Evolutionary conservation across 2,888 invertebrate genomes (phyloP).

Genomic region (Synanthedon vespiformis): DNA sequence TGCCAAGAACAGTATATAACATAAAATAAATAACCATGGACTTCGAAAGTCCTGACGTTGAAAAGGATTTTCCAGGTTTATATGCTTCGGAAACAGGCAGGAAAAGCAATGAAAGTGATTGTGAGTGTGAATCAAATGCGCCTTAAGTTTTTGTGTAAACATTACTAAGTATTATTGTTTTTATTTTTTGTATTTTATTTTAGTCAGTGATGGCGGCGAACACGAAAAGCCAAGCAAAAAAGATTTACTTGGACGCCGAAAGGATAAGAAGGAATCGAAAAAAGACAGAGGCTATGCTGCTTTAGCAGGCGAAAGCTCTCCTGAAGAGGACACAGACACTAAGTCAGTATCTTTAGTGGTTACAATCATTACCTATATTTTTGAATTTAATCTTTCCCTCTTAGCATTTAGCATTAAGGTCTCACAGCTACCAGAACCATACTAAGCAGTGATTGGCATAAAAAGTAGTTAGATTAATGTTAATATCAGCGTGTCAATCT

Average conservation of each 20-base stretch:
- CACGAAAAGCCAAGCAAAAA: slow-evolving; percentile 85
- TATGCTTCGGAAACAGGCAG: slow-evolving; percentile 85
- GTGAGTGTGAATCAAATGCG: slow-evolving; percentile 63
- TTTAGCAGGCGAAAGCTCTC: slow-evolving; percentile 92
- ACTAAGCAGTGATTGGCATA: no score
- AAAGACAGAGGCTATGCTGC: slow-evolving; percentile 91
- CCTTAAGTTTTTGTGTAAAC: not conserved
- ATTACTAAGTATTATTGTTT: not conserved
- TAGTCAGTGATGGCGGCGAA: slow-evolving; percentile 86
- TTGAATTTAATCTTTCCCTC: not conserved
- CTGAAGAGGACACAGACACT: slow-evolving; percentile 86
- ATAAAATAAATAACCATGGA: slow-evolving; percentile 65
- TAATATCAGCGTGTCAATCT: no score
- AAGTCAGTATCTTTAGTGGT: slow-evolving; percentile 67
- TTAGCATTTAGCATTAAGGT: not conserved
- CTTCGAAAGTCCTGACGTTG: slow-evolving; percentile 89
- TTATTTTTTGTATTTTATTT: not conserved
- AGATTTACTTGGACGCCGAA: slow-evolving; percentile 81
- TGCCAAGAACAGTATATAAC: no score
- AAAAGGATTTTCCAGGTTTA: slow-evolving; percentile 90
- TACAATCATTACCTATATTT: not conserved
- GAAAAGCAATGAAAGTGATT: slow-evolving; percentile 85
- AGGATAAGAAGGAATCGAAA: slow-evolving; percentile 87
- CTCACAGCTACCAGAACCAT: no score
- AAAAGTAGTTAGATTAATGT: no score